Conservation (phyloP, 1,140 invertebrate genomes). For the Vollenhovia emeryi region DNA sequence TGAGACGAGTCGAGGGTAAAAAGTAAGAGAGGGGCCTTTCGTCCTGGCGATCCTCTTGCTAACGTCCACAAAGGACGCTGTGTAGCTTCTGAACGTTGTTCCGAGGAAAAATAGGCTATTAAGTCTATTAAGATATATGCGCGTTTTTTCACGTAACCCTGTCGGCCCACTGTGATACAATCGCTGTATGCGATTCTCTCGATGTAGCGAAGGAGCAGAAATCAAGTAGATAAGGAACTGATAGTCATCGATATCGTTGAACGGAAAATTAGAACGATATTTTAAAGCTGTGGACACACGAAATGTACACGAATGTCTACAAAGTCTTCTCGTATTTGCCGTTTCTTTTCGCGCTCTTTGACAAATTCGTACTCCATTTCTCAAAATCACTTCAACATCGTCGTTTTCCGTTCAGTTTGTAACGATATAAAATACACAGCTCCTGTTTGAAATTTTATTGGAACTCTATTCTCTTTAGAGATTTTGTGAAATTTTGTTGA, state of each 20-base stretch:
- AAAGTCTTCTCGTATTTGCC: too few relatives aligned
- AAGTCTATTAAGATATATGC: background rate
- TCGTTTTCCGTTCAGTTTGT: background rate
- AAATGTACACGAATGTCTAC: background rate
- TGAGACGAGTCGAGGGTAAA: background rate
- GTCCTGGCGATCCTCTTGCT: conserved; percentile 60
- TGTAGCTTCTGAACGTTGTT: conserved; percentile 9
- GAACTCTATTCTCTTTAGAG: background rate
- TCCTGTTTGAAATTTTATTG: too few relatives aligned
- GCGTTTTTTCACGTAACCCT: conserved; percentile 27
- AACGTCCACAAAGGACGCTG: conserved; percentile 21
- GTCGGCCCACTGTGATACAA: conserved; percentile 47
- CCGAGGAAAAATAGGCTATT: conserved; percentile 35
- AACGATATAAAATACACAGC: background rate
- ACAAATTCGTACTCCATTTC: background rate
- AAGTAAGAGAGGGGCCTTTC: conserved; percentile 61
- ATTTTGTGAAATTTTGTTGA: background rate
- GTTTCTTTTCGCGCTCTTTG: background rate
- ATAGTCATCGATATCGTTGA: conserved; percentile 26
- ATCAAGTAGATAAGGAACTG: conserved; percentile 19
- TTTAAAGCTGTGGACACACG: background rate
- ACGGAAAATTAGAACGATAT: conserved; percentile 20
- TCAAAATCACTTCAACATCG: background rate
- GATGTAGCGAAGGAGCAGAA: background rate
- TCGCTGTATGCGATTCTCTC: conserved; percentile 59